Conservation (phyloP, 2,888 invertebrate species). For the Sesia bembeciformis region DNA sequence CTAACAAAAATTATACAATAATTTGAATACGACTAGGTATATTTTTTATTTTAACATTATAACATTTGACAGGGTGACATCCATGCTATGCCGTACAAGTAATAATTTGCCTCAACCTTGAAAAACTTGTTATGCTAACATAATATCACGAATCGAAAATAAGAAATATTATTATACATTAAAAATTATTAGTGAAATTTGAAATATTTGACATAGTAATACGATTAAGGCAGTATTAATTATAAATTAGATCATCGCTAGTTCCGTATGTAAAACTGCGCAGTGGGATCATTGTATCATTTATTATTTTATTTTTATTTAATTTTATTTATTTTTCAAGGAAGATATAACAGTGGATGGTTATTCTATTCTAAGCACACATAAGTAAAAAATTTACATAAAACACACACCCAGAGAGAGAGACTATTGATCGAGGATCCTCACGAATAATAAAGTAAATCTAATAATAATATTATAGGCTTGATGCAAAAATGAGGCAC, state of each 20-base stretch:
- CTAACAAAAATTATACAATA: no score
- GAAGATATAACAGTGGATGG: no score
- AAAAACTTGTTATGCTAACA: constrained; percentile 59
- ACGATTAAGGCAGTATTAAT: background rate
- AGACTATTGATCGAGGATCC: no score
- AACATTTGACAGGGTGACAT: constrained; percentile 15
- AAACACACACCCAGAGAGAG: no score
- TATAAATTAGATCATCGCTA: background rate
- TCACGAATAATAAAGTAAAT: no score
- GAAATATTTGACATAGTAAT: background rate
- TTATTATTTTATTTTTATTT: background rate
- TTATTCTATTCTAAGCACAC: no score
- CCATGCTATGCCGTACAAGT: constrained; percentile 34
- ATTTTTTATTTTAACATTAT: background rate
- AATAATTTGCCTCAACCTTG: constrained; percentile 45
- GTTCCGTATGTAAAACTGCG: background rate
- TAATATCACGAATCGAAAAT: constrained; percentile 46
- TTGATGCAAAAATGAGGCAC: no score
- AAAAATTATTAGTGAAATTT: constrained; percentile 1
- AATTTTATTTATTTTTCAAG: no score
- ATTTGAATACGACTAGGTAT: no score
- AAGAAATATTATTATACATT: constrained; percentile 18
- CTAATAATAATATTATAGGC: no score
- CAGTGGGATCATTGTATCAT: background rate
- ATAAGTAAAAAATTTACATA: no score